Evolutionary conservation across 2,888 invertebrate genomes (phyloP).

Genomic region (Dromius quadrimaculatus): DNA sequence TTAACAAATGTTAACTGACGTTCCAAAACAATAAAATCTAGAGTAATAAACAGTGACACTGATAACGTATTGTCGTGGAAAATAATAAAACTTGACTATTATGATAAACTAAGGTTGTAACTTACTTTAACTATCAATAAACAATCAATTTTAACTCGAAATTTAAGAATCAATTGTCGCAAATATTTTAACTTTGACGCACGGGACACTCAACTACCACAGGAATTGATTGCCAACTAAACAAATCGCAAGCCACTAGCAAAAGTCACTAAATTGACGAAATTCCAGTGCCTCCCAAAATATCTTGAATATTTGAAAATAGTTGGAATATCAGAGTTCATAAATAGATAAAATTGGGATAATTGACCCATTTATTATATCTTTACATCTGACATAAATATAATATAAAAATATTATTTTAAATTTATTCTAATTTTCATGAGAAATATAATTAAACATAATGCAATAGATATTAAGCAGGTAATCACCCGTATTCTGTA

Average conservation of each 20-base stretch:
- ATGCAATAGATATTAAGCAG: no score
- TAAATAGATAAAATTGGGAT: not conserved
- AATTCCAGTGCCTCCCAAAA: not conserved
- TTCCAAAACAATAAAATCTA: conserved; percentile 38
- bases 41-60: conserved; percentile 17
- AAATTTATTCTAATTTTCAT: no score
- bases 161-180: conserved; percentile 23
- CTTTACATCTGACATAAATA: conserved; percentile 19
- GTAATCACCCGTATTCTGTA: no score
- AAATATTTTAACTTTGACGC: conserved; percentile 36
- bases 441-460: no score
- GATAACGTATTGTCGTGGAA: not conserved
- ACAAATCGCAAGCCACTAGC: conserved; percentile 5
- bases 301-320: not conserved
- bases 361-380: conserved; percentile 3
- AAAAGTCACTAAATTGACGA: conserved; percentile 12
- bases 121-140: conserved; percentile 10
- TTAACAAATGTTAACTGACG: conserved; percentile 38
- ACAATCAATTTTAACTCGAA: conserved; percentile 1
- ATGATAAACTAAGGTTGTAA: not conserved
- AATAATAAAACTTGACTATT: not conserved
- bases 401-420: conserved; percentile 24
- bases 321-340: not conserved
- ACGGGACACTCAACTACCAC: conserved; percentile 9
- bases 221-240: not conserved